Conservation (phyloP, 2,888 invertebrate genomes). For the Pachydiplax longipennis region DNA sequence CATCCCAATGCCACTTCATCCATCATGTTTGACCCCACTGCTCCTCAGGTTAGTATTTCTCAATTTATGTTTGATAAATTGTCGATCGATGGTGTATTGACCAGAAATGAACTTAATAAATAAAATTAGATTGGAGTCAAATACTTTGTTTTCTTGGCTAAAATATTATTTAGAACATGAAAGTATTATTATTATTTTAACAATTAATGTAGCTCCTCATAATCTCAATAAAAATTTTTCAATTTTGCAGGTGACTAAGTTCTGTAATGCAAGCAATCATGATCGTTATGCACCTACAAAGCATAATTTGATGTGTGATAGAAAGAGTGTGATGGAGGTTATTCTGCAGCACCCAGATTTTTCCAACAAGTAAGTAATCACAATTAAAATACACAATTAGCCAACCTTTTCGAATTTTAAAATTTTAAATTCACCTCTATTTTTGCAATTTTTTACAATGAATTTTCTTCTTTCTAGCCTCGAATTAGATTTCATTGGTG, state of each 20-base stretch:
- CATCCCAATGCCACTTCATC: slow-evolving; percentile 62
- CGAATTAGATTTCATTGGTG: background rate
- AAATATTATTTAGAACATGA: too few relatives aligned
- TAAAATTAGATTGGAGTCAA: background rate
- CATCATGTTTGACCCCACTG: slow-evolving; percentile 64
- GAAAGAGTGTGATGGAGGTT: slow-evolving; percentile 67
- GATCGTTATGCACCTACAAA: slow-evolving; percentile 70
- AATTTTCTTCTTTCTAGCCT: background rate
- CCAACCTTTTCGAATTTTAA: background rate
- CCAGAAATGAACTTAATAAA: background rate
- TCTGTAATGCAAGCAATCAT: slow-evolving; percentile 70
- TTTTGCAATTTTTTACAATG: background rate
- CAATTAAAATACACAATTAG: background rate
- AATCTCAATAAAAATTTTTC: background rate
- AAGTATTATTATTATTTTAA: too few relatives aligned
- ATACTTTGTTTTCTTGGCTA: too few relatives aligned
- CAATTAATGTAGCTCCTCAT: background rate
- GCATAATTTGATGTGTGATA: slow-evolving; percentile 70
- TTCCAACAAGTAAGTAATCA: slow-evolving; percentile 55
- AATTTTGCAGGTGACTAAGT: slow-evolving; percentile 61
- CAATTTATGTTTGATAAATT: background rate
- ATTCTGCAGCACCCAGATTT: slow-evolving; percentile 66
- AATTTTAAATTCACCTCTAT: background rate
- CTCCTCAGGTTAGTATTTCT: slow-evolving; percentile 56
- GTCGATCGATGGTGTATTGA: background rate